Conservation (phyloP, 2,888 invertebrate species). For the Girardia tigrina region DNA sequence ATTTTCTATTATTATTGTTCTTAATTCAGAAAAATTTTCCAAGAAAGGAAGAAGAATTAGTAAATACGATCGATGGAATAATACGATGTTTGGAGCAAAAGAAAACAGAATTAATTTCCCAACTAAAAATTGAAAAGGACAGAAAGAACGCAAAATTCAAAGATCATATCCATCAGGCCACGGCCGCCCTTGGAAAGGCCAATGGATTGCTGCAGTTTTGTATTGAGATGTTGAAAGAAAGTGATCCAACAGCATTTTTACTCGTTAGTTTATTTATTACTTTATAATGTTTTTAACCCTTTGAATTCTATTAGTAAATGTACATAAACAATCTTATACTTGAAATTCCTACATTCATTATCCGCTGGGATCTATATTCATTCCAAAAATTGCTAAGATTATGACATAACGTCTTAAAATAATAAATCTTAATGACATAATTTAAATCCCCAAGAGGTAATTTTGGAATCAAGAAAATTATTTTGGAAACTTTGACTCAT, state of each 20-base stretch:
- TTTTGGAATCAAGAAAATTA: too few relatives aligned
- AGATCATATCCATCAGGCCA: slow-evolving; percentile 65
- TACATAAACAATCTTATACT: too few relatives aligned
- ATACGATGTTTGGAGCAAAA: slow-evolving; percentile 71
- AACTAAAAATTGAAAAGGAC: slow-evolving; percentile 30
- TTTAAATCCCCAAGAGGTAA: too few relatives aligned
- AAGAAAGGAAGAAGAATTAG: slow-evolving; percentile 55
- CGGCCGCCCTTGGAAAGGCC: slow-evolving; percentile 74
- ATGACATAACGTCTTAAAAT: too few relatives aligned
- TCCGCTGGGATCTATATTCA: too few relatives aligned
- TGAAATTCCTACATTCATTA: too few relatives aligned
- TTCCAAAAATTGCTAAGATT: too few relatives aligned
- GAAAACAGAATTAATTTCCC: slow-evolving; percentile 50
- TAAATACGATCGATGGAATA: slow-evolving; percentile 63
- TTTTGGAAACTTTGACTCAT: too few relatives aligned
- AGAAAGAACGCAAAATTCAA: slow-evolving; percentile 31
- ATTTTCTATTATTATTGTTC: too few relatives aligned
- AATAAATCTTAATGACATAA: too few relatives aligned
- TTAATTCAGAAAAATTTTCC: slow-evolving; percentile 84
- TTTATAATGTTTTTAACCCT: not conserved
- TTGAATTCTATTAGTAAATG: too few relatives aligned
- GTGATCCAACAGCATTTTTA: slow-evolving; percentile 82
- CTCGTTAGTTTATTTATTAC: slow-evolving; percentile 58
- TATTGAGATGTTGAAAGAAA: slow-evolving; percentile 91
- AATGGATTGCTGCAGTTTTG: slow-evolving; percentile 91